phyloP scores from a whole-genome alignment of 2,113 vertebrate genomes.

The Mastomys coucha region DNA sequence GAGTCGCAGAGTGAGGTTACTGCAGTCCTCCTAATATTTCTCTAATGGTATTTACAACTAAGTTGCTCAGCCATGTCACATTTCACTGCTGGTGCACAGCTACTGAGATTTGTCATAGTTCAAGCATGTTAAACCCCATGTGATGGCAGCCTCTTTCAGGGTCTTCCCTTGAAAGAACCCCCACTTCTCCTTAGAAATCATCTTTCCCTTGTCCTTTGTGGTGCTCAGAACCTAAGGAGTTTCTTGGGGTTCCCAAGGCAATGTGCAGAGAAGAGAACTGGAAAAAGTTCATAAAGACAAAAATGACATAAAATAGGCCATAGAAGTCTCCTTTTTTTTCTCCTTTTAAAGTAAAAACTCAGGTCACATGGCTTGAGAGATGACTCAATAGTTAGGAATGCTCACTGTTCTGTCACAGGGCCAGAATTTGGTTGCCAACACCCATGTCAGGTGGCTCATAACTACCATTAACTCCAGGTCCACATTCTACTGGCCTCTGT shows the following conservation, averaged over 20 bases:
- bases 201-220: not conserved
- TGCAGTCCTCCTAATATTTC: not conserved
- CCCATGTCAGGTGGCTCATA: not conserved
- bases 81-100: not conserved
- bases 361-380: not conserved
- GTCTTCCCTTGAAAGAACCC: not conserved
- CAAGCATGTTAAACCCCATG: not conserved
- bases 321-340: not conserved
- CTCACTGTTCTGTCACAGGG: not conserved
- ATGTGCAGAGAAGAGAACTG: not conserved
- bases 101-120: not conserved
- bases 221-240: not conserved
- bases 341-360: slow-evolving; percentile 4
- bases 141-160: no score
- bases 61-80: not conserved
- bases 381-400: not conserved
- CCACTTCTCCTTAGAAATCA: not conserved
- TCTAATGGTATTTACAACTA: not conserved
- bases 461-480: not conserved
- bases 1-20: no score
- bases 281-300: slow-evolving; percentile 23
- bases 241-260: not conserved
- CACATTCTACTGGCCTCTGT: not conserved
- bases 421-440: not conserved
- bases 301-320: not conserved